Conservation (phyloP, 2,113 vertebrate genomes). For the Natator depressus region DNA sequence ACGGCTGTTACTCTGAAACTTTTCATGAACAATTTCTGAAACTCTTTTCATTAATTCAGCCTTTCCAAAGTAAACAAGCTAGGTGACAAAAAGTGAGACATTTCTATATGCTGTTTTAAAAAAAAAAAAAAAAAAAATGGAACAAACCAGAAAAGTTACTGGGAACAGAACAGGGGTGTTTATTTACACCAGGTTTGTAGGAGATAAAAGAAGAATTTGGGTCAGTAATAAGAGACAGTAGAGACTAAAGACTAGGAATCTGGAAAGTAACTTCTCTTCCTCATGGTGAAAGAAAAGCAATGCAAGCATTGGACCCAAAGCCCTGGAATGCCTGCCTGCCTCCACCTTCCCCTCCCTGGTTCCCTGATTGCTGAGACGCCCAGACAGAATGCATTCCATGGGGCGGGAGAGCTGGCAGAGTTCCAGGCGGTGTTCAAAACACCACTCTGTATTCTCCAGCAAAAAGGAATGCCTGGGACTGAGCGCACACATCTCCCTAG, state of each 20-base stretch:
- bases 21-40: background rate
- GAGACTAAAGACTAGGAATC: background rate
- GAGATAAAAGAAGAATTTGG: background rate
- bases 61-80: background rate
- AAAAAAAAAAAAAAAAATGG: background rate
- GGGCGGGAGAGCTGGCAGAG: slow-evolving; percentile 17
- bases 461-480: slow-evolving; percentile 72
- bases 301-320: background rate
- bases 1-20: too few species aligned
- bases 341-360: background rate
- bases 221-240: background rate
- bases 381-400: slow-evolving; percentile 65
- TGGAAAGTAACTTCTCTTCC: background rate
- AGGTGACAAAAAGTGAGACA: background rate
- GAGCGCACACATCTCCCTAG: slow-evolving; percentile 33
- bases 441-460: slow-evolving; percentile 62
- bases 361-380: background rate
- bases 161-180: background rate
- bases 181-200: background rate
- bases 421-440: slow-evolving; percentile 53
- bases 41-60: background rate
- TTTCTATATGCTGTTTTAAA: background rate
- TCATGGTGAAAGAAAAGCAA: background rate
- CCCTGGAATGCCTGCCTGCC: background rate
- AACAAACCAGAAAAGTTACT: background rate